A percentile compares a stretch with the other conserved stretches of the same genome.
Evolutionary conservation across 2,113 vertebrate species (phyloP).

Genomic region (Python bivittatus): DNA sequence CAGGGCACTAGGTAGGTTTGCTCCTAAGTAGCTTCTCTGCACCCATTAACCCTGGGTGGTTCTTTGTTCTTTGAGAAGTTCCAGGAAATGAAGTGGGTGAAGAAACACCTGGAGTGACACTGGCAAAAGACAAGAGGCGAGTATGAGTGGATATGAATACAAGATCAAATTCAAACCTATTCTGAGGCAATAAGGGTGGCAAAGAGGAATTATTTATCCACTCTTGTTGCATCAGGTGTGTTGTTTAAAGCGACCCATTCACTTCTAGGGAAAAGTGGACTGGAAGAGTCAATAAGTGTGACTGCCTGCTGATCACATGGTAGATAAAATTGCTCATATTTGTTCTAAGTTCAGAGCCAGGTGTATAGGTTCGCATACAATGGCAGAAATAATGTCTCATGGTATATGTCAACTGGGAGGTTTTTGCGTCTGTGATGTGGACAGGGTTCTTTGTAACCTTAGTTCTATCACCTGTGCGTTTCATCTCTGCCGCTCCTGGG

Average conservation of each 20-base stretch:
- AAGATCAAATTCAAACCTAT: neutral
- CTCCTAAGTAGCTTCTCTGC: neutral
- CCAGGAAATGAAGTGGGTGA: neutral
- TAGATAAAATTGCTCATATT: neutral
- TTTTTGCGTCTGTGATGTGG: neutral
- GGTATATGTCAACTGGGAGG: neutral
- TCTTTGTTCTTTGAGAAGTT: neutral
- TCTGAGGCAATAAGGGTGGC: neutral
- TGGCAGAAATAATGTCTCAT: neutral
- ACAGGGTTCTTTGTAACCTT: neutral
- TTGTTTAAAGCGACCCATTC: neutral
- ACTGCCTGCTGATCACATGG: neutral
- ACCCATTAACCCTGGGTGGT: neutral
- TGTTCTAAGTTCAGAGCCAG: neutral
- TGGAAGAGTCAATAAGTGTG: neutral
- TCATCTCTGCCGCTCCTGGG: neutral
- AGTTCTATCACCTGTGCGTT: neutral
- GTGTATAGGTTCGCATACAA: neutral
- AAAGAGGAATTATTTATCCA: neutral
- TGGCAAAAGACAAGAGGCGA: neutral
- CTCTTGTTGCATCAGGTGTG: neutral
- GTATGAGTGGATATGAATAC: neutral
- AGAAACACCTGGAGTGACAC: neutral
- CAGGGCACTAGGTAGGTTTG: too few relatives aligned
- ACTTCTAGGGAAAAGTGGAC: neutral